Evolutionary conservation across 1,140 invertebrate genomes (phyloP).

Genomic region (Drosophila sturtevanti): DNA sequence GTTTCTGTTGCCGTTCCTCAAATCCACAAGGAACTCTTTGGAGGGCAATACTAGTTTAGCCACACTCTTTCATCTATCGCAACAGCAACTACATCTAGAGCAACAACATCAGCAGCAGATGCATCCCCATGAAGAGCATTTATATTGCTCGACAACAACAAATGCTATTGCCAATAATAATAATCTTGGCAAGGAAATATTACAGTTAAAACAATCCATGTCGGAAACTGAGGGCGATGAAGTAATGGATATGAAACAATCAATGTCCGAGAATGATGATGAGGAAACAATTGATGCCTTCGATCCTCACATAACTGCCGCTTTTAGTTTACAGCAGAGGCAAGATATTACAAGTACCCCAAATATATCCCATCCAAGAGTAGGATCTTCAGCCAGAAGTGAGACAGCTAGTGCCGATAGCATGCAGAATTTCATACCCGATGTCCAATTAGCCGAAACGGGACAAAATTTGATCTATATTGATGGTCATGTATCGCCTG

Average conservation of each 20-base stretch:
- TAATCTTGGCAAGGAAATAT: slow-evolving; percentile 25
- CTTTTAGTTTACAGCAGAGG: slow-evolving; percentile 42
- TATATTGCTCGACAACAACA: slow-evolving; percentile 53
- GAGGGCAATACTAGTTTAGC: slow-evolving; percentile 65
- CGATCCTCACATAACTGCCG: slow-evolving; percentile 61
- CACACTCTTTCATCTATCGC: slow-evolving; percentile 63
- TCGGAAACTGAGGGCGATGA: slow-evolving; percentile 76
- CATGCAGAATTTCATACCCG: slow-evolving; percentile 76
- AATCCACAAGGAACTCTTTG: slow-evolving; percentile 69
- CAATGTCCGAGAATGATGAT: slow-evolving; percentile 73
- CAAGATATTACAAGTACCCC: slow-evolving; percentile 4
- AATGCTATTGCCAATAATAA: slow-evolving; percentile 39
- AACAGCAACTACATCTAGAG: slow-evolving; percentile 54
- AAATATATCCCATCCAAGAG: not conserved
- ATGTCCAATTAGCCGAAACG: slow-evolving; percentile 71
- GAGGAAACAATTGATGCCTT: slow-evolving; percentile 78
- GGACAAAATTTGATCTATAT: slow-evolving; percentile 60
- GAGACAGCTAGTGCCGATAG: slow-evolving; percentile 76
- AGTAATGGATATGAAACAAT: slow-evolving; percentile 63
- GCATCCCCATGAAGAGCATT: slow-evolving; percentile 46
- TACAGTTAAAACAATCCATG: slow-evolving; percentile 64
- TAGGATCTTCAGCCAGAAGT: slow-evolving; percentile 56
- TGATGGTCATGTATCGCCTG: slow-evolving; percentile 41
- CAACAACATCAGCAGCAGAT: slow-evolving; percentile 32
- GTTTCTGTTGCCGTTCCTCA: slow-evolving; percentile 79